phyloP scores from a whole-genome alignment of 2,113 vertebrate species.

The Misgurnus anguillicaudatus region DNA sequence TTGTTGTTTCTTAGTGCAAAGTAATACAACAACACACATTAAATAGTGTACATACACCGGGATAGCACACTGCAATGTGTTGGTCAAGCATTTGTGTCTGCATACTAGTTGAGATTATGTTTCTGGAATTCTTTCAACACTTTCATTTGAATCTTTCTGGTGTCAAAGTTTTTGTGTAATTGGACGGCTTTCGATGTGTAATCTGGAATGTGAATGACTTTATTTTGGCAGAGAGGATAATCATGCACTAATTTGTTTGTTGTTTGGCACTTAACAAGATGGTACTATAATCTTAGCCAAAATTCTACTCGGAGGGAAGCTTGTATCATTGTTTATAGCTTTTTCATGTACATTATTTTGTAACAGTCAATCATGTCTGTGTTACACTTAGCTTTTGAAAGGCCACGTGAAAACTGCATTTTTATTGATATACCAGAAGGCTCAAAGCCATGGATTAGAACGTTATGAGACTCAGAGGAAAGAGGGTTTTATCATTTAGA shows the following conservation, averaged over 20 bases:
- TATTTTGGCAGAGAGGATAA: slow-evolving; percentile 23
- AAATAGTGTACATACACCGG: no score
- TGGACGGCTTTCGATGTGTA: slow-evolving; percentile 7
- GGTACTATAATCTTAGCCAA: slow-evolving; percentile 28
- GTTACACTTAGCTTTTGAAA: background rate
- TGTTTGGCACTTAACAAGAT: slow-evolving; percentile 17
- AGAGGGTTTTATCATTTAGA: background rate
- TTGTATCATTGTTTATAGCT: background rate
- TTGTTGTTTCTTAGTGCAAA: no score
- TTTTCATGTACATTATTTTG: background rate
- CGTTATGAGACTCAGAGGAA: background rate
- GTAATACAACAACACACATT: no score
- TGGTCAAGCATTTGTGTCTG: no score
- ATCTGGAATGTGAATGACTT: slow-evolving; percentile 13
- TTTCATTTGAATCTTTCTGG: background rate
- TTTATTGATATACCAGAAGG: no score
- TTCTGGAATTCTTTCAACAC: no score
- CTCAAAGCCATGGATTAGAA: no score
- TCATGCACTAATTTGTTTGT: slow-evolving; percentile 5
- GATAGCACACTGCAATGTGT: background rate
- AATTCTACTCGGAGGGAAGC: background rate
- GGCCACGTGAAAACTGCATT: background rate
- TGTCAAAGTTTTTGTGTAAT: background rate
- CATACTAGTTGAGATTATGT: no score
- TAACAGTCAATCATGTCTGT: no score